These are phyloP conservation scores for Nowickia ferox DNA, from an alignment of 2,888 invertebrate genomes.

Conservation along the genomic window DNA sequence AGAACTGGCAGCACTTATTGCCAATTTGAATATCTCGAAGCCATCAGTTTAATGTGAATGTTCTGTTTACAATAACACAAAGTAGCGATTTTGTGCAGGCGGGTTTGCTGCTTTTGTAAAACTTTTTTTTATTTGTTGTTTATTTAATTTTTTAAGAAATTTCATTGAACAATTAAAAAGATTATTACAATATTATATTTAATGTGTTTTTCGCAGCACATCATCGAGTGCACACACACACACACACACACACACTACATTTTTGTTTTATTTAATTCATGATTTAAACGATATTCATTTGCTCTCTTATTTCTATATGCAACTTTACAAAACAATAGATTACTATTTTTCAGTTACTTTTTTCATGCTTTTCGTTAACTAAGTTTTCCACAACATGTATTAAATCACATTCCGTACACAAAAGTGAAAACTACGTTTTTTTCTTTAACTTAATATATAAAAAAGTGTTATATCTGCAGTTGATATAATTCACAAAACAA, in stretches of 20 bases:
- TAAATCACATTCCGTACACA: slow-evolving; percentile 63
- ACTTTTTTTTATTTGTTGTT: neutral
- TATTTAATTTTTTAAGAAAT: slow-evolving; percentile 27
- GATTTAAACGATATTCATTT: slow-evolving; percentile 8
- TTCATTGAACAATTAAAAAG: slow-evolving; percentile 51
- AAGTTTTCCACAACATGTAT: slow-evolving; percentile 34
- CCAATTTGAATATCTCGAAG: neutral
- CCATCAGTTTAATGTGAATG: neutral
- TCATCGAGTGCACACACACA: neutral
- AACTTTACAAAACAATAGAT: slow-evolving; percentile 65
- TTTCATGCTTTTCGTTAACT: slow-evolving; percentile 13
- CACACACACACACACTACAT: neutral
- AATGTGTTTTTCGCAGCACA: slow-evolving; percentile 40
- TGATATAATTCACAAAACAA: slow-evolving; percentile 68
- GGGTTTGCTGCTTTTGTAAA: neutral
- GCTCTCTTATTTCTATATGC: slow-evolving; percentile 34
- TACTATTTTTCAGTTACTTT: slow-evolving; percentile 15
- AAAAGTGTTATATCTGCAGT: slow-evolving; percentile 39
- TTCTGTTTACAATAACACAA: neutral
- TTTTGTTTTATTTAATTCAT: slow-evolving; percentile 53
- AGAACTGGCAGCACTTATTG: neutral
- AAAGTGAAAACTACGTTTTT: slow-evolving; percentile 69
- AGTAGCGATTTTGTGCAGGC: neutral
- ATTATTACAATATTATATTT: slow-evolving; percentile 30
- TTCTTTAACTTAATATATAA: slow-evolving; percentile 1